Base-by-base conservation (phyloP, 1,140 invertebrate species). In the Ceratina japonica region DNA sequence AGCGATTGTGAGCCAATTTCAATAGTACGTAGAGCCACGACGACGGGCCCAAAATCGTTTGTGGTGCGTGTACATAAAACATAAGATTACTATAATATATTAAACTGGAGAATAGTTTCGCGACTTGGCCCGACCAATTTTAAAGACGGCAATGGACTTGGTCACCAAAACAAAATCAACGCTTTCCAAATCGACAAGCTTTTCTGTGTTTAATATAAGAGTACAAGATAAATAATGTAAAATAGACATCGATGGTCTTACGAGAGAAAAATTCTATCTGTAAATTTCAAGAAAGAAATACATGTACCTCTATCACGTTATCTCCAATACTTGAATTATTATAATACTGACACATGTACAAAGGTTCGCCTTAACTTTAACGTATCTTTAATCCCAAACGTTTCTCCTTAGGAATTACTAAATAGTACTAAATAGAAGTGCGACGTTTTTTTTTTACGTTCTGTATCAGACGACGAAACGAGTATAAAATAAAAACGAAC, bases 51-150 rank as follows among this genome's bases (percentile, higher is more conserved):
- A n/a, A n/a, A n/a, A n/a, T n/a, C n/a, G n/a, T n/a, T n/a, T n/a
- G n/a, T n/a, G n/a, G n/a, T n/a, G n/a, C n/a, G n/a, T n/a, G n/a
- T n/a, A n/a, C n/a, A n/a, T n/a, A n/a, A n/a, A n/a, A n/a, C 27
- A 73, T 71, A 80, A 58, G 51, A 20, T 75, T 31, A n/a, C 56
- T 83, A 65, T 84, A 79, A 79, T 18, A 75, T 73, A 70, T 10
- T 24, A 54, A 68, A 73, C 80, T 16, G 52, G 4, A 65, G 75
- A 66, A 37, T 37, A 54, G 22, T 69, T 80, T 66, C 75, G 70
- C 15, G n/a, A 1, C 51, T 44, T 44, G 37, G 5, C n/a, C n/a
- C n/a, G n/a, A n/a, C n/a, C n/a, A n/a, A n/a, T n/a, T n/a, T n/a
- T n/a, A n/a, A n/a, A n/a, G n/a, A n/a, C n/a, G n/a, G n/a, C n/a